Conservation (phyloP, 2,797 vertebrate species). For the Malacoctenus gilli region DNA sequence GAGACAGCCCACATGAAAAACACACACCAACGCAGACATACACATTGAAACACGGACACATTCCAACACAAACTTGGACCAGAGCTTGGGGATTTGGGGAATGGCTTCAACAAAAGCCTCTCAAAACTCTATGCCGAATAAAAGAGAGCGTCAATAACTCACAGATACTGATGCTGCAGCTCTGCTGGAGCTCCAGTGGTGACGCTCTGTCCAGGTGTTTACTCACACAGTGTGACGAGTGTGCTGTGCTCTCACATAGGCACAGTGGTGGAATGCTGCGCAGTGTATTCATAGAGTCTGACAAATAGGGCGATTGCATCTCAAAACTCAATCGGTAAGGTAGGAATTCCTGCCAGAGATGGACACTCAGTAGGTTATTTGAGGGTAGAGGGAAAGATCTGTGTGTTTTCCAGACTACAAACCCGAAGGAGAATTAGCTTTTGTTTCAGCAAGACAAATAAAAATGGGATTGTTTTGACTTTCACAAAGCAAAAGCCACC, state of each 20-base stretch:
- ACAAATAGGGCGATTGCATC: slow-evolving; percentile 54
- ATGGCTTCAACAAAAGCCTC: not conserved
- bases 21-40: slow-evolving; percentile 64
- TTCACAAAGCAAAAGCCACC: not conserved
- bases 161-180: not conserved
- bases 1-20: slow-evolving; percentile 67
- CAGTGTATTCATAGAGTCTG: slow-evolving; percentile 56
- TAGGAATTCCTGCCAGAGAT: slow-evolving; percentile 38
- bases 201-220: slow-evolving; percentile 20
- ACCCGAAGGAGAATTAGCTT: not conserved
- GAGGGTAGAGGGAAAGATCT: slow-evolving; percentile 8
- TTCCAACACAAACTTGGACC: slow-evolving; percentile 50
- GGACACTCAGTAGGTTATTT: not conserved
- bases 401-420: not conserved
- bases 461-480: not conserved
- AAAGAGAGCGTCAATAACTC: slow-evolving; percentile 1
- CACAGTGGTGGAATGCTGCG: slow-evolving; percentile 33
- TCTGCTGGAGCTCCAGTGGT: not conserved
- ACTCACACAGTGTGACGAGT: slow-evolving; percentile 22
- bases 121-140: not conserved
- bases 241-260: slow-evolving; percentile 11
- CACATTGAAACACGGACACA: slow-evolving; percentile 49
- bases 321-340: slow-evolving; percentile 47
- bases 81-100: slow-evolving; percentile 33
- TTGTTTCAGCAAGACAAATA: not conserved